Evolutionary conservation across 2,113 vertebrate species (phyloP).

Genomic region (Polypterus senegalus): DNA sequence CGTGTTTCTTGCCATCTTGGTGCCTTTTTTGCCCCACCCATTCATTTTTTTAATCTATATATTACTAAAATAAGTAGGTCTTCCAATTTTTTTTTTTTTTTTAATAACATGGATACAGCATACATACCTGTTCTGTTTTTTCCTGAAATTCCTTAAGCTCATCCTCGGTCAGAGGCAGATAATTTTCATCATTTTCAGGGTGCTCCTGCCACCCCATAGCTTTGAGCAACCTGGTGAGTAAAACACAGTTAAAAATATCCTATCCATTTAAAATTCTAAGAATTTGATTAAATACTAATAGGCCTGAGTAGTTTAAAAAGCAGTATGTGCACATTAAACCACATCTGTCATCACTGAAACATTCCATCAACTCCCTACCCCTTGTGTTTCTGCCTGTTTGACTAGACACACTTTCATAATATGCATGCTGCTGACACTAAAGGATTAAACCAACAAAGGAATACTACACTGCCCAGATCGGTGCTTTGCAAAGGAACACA

Average conservation of each 20-base stretch:
- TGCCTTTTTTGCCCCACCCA: not conserved
- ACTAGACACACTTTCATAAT: too few species aligned
- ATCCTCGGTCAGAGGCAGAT: constrained; percentile 91
- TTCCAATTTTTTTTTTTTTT: not conserved
- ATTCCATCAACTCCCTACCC: too few species aligned
- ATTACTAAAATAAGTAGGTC: not conserved
- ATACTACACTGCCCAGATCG: too few species aligned
- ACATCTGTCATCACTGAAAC: too few species aligned
- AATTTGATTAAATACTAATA: too few species aligned
- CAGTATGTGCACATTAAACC: too few species aligned
- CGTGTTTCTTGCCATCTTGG: not conserved
- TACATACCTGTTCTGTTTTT: constrained; percentile 86
- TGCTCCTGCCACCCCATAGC: constrained; percentile 98
- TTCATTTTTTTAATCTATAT: not conserved
- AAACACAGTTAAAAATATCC: not conserved
- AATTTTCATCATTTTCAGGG: constrained; percentile 97
- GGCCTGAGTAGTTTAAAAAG: too few species aligned
- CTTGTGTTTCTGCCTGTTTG: too few species aligned
- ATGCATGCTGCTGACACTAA: too few species aligned
- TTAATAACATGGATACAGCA: not conserved
- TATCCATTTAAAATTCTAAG: not conserved
- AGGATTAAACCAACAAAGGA: too few species aligned
- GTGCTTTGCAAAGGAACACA: too few species aligned
- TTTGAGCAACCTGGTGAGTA: constrained; percentile 72
- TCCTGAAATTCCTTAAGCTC: constrained; percentile 94